Conservation (phyloP, 2,888 invertebrate genomes). For the Shargacucullia verbasci region DNA sequence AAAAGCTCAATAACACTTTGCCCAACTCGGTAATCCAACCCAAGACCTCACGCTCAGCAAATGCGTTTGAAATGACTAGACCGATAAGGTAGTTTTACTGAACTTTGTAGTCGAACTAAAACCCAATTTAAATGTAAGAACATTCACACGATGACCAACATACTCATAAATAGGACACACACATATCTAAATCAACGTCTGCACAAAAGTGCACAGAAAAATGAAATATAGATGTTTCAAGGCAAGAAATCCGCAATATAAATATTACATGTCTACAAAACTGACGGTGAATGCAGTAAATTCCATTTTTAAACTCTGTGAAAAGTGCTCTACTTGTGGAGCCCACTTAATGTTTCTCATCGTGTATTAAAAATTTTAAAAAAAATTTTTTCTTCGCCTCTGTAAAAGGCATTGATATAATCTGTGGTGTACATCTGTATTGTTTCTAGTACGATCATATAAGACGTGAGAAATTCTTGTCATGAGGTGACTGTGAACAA, state of each 20-base stretch:
- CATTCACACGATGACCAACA: neutral
- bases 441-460: conserved; percentile 26
- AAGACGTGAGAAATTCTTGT: conserved; percentile 18
- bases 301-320: conserved; percentile 41
- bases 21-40: too few species aligned
- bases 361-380: conserved; percentile 51
- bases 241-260: conserved; percentile 10
- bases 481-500: neutral
- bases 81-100: too few species aligned
- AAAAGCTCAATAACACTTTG: too few species aligned
- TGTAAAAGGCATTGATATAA: conserved; percentile 37
- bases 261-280: conserved; percentile 37
- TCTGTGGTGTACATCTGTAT: conserved; percentile 32
- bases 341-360: conserved; percentile 55
- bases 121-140: neutral
- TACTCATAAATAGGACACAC: too few species aligned
- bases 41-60: too few species aligned
- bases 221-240: too few species aligned
- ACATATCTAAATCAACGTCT: too few species aligned
- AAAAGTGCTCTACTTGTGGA: conserved; percentile 39
- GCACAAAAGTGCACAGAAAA: too few species aligned
- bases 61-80: too few species aligned
- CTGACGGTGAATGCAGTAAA: conserved; percentile 38
- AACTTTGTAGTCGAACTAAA: neutral
- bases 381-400: conserved; percentile 50